A percentile compares a stretch with the other conserved stretches of the same genome.
These are phyloP conservation scores for Periphyllus acericola DNA, from an alignment of 2,888 invertebrate species.

Conservation along the genomic window DNA sequence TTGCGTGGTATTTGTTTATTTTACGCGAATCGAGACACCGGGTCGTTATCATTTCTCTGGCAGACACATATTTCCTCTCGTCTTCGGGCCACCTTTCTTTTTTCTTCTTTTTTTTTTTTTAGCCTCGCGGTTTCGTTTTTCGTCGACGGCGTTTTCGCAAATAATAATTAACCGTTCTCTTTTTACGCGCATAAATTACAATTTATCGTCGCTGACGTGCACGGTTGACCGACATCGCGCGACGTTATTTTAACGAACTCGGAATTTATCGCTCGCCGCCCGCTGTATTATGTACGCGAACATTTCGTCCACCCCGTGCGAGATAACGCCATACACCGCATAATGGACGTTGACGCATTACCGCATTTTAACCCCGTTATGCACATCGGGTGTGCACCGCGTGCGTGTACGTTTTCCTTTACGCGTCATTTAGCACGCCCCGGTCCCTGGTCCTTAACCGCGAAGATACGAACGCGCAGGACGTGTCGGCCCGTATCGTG, in stretches of 20 bases:
- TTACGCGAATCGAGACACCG: background rate
- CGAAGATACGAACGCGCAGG: background rate
- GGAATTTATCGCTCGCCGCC: constrained; percentile 45
- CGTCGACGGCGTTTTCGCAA: background rate
- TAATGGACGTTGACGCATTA: background rate
- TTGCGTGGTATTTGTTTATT: background rate
- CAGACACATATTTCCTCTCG: constrained; percentile 41
- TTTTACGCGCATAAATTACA: constrained; percentile 35
- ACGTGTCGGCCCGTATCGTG: background rate
- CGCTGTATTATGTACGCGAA: background rate
- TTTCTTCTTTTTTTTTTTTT: background rate
- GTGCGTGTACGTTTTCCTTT: background rate
- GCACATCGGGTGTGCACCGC: background rate
- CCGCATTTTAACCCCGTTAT: constrained; percentile 1
- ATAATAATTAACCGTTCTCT: constrained; percentile 23
- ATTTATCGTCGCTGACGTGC: constrained; percentile 19
- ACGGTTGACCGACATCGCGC: constrained; percentile 36
- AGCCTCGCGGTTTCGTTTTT: background rate
- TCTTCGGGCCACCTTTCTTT: background rate
- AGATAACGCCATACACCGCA: no score
- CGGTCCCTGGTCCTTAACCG: background rate
- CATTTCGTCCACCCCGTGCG: constrained; percentile 34
- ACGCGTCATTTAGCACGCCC: constrained; percentile 8
- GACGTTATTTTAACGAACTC: constrained; percentile 55
- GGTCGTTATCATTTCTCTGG: background rate